Evolutionary conservation across 2,888 invertebrate genomes (phyloP).

Genomic region (Gasteruption jaculator): DNA sequence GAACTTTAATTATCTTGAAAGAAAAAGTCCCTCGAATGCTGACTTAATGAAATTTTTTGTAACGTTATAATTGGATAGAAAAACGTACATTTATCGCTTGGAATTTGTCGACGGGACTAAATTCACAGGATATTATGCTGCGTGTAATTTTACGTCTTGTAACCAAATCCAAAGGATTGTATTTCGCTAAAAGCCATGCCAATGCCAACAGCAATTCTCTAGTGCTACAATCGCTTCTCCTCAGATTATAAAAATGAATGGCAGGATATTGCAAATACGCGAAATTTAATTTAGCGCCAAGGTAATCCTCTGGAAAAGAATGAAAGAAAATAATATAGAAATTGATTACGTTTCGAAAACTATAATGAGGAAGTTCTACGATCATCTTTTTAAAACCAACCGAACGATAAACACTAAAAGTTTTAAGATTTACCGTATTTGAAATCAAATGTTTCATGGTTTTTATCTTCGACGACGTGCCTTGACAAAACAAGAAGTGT

Average conservation of each 20-base stretch:
- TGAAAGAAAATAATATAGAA: no score
- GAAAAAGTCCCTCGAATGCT: slow-evolving; percentile 10
- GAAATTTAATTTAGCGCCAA: slow-evolving; percentile 37
- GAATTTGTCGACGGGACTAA: slow-evolving; percentile 13
- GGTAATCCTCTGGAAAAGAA: slow-evolving; percentile 29
- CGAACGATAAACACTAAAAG: no score
- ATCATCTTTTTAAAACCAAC: no score
- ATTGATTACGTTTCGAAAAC: no score
- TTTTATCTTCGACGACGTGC: no score
- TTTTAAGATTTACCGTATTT: no score
- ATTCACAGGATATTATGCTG: slow-evolving; percentile 32
- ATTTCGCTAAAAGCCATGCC: slow-evolving; percentile 36
- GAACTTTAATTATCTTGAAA: not conserved
- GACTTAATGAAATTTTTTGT: not conserved
- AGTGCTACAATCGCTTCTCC: slow-evolving; percentile 28
- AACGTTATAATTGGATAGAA: not conserved
- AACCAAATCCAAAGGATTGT: slow-evolving; percentile 29
- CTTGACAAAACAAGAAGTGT: no score
- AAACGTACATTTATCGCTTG: slow-evolving; percentile 12
- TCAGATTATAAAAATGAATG: slow-evolving; percentile 37
- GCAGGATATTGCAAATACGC: slow-evolving; percentile 36
- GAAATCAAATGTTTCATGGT: no score
- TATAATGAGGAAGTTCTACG: no score
- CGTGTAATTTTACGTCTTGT: slow-evolving; percentile 29
- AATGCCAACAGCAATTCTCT: slow-evolving; percentile 41